phyloP scores from a whole-genome alignment of 1,140 invertebrate species.

The Pseudomyrmex concolor region DNA sequence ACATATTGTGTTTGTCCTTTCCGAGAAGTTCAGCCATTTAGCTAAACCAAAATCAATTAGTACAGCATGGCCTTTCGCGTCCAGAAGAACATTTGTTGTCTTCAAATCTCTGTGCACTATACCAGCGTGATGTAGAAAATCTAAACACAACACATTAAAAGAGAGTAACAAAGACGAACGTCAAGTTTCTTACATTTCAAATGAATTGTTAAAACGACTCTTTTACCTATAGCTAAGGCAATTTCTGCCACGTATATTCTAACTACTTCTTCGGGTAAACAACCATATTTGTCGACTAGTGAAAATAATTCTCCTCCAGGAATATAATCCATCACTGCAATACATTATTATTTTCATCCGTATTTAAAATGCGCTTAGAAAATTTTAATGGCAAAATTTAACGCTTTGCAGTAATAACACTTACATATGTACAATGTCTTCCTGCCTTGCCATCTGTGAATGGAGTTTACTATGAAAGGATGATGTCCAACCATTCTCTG shows the following conservation, averaged over 20 bases:
- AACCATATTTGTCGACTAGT: constrained; percentile 88
- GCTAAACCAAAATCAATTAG: constrained; percentile 97
- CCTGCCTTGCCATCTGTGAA: constrained; percentile 93
- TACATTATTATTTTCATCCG: constrained; percentile 12
- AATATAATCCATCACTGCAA: constrained; percentile 93
- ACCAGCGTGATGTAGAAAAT: constrained; percentile 96
- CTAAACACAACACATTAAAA: constrained; percentile 84
- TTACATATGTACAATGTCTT: constrained; percentile 94
- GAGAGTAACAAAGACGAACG: background rate
- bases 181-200: background rate
- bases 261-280: constrained; percentile 91
- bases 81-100: constrained; percentile 95
- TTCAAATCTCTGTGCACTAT: constrained; percentile 96
- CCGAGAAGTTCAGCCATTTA: constrained; percentile 93
- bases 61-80: constrained; percentile 91
- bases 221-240: constrained; percentile 91
- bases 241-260: constrained; percentile 94
- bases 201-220: constrained; percentile 41
- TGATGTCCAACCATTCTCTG: constrained; percentile 93
- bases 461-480: constrained; percentile 92
- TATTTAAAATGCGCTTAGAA: constrained; percentile 9
- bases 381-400: constrained; percentile 4
- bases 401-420: constrained; percentile 68
- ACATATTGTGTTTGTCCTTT: constrained; percentile 93
- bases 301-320: constrained; percentile 92